phyloP scores from a whole-genome alignment of 2,113 vertebrate genomes.

The Zingel zingel region DNA sequence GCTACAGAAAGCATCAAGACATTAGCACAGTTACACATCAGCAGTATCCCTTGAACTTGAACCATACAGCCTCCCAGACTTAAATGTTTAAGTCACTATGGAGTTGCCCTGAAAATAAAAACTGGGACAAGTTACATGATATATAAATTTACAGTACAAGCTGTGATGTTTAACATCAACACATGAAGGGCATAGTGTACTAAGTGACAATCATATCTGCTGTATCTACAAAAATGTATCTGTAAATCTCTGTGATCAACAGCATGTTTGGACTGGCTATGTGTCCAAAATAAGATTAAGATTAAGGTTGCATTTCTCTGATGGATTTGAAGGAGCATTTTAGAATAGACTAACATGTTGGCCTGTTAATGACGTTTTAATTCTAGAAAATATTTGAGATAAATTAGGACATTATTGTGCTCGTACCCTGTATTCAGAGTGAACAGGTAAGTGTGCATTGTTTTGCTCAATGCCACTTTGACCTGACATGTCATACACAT shows the following conservation, averaged over 20 bases:
- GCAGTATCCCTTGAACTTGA: not conserved
- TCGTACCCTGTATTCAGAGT: not conserved
- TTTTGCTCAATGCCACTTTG: slow-evolving; percentile 17
- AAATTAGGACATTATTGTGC: too few relatives aligned
- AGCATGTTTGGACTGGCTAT: not conserved
- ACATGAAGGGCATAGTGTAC: not conserved
- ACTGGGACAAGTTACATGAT: not conserved
- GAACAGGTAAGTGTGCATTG: not conserved
- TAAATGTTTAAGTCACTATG: too few relatives aligned
- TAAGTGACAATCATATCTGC: not conserved
- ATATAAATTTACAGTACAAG: slow-evolving; percentile 10
- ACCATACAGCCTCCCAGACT: not conserved
- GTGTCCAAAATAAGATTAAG: not conserved
- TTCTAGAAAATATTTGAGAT: not conserved
- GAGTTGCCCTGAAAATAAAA: not conserved
- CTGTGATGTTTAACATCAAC: slow-evolving; percentile 24
- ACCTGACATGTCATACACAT: slow-evolving; percentile 36
- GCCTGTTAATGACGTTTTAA: not conserved
- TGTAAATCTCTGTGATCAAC: not conserved
- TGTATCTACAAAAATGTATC: not conserved
- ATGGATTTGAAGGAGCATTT: not conserved
- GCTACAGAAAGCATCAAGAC: too few relatives aligned
- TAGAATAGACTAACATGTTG: not conserved
- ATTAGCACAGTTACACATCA: too few relatives aligned
- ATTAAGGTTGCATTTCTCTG: not conserved